These are phyloP conservation scores for Hiodon alosoides DNA, from an alignment of 2,113 vertebrate species.

Conservation along the genomic window DNA sequence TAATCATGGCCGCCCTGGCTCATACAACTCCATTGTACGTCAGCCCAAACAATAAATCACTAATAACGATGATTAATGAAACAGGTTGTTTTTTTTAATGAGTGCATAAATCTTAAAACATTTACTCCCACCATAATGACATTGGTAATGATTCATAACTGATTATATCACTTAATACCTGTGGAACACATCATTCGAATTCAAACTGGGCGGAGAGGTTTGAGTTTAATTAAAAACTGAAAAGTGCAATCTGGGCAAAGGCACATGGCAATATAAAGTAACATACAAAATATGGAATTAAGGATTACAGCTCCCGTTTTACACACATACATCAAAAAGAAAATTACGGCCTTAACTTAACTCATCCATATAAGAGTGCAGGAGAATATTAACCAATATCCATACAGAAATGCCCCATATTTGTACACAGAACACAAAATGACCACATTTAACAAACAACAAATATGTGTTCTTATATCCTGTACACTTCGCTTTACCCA, in stretches of 20 bases:
- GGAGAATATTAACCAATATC: too few species aligned
- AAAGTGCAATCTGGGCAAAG: slow-evolving; percentile 16
- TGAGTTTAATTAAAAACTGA: slow-evolving; percentile 33
- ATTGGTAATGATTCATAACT: slow-evolving; percentile 38
- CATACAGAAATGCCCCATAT: too few species aligned
- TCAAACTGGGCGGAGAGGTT: slow-evolving; percentile 41
- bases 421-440: too few species aligned
- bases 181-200: slow-evolving; percentile 43
- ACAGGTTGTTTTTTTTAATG: slow-evolving; percentile 42
- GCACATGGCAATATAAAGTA: too few species aligned
- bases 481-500: too few species aligned
- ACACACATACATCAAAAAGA: too few species aligned
- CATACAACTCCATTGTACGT: slow-evolving; percentile 19
- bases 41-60: slow-evolving; percentile 45
- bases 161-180: slow-evolving; percentile 41
- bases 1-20: slow-evolving; percentile 3
- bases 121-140: slow-evolving; percentile 32
- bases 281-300: too few species aligned
- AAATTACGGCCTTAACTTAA: too few species aligned
- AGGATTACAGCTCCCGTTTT: too few species aligned
- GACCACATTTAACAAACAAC: too few species aligned
- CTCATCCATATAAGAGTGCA: too few species aligned
- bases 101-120: slow-evolving; percentile 42
- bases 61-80: slow-evolving; percentile 53
- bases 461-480: too few species aligned